These are phyloP conservation scores for Pollenia labialis DNA, from an alignment of 2,888 invertebrate species.

Conservation along the genomic window DNA sequence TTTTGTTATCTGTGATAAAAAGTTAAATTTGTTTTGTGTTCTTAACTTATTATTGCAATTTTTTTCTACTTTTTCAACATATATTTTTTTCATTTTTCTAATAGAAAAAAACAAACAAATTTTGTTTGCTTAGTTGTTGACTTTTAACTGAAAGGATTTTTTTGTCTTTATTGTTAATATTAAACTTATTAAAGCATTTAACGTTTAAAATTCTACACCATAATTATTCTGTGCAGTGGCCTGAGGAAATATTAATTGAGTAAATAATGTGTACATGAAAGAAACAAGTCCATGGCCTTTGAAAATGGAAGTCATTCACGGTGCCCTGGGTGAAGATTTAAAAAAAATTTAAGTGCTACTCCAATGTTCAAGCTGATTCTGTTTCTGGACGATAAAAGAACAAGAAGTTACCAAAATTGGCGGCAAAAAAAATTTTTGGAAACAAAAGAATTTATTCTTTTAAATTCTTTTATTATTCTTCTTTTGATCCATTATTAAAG, in stretches of 20 bases:
- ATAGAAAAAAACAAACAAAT: conserved; percentile 9
- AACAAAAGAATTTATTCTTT: too few species aligned
- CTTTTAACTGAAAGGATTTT: neutral
- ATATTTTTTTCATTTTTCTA: conserved; percentile 5
- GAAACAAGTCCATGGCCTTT: neutral
- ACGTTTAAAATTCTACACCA: neutral
- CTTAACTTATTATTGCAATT: conserved; percentile 59
- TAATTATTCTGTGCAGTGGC: neutral
- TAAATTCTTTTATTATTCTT: too few species aligned
- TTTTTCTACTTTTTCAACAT: neutral
- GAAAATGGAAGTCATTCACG: too few species aligned
- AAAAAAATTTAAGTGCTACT: too few species aligned
- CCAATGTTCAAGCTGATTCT: too few species aligned
- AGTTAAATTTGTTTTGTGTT: conserved; percentile 68
- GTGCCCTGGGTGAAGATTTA: too few species aligned
- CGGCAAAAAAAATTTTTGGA: too few species aligned
- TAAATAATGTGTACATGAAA: conserved; percentile 10
- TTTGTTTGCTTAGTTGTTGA: conserved; percentile 46
- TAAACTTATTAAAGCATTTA: conserved; percentile 21
- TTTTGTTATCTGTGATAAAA: conserved; percentile 59
- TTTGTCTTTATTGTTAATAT: conserved; percentile 14
- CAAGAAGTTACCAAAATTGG: too few species aligned
- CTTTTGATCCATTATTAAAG: too few species aligned
- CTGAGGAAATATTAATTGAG: conserved; percentile 26
- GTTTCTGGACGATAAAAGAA: too few species aligned